Evolutionary conservation across 64 coral and sea anemone genomes (phyloP).

Genomic region (Pachyseris speciosa): DNA sequence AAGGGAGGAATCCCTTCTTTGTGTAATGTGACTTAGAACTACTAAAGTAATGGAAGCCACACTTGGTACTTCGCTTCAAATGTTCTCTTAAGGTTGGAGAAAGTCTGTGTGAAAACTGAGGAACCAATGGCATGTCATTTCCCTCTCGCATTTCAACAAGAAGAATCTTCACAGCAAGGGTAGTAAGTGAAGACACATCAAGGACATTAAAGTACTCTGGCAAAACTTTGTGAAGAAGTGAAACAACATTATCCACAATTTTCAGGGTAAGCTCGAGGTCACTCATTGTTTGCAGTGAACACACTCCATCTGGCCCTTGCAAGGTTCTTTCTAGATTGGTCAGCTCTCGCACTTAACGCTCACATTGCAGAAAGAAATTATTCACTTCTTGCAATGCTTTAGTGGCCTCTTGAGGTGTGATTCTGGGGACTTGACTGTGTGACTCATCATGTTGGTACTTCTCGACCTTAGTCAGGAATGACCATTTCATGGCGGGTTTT

Average conservation of each 20-base stretch:
- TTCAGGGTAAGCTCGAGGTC: slow-evolving; percentile 41
- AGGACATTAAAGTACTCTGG: slow-evolving; percentile 19
- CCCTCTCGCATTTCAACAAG: slow-evolving; percentile 53
- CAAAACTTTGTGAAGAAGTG: slow-evolving; percentile 19
- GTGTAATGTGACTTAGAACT: slow-evolving; percentile 36
- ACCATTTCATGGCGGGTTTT: no score
- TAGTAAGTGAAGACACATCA: slow-evolving; percentile 35
- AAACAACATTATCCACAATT: slow-evolving; percentile 21
- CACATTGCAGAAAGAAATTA: not conserved
- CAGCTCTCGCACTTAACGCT: not conserved
- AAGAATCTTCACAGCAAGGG: slow-evolving; percentile 47
- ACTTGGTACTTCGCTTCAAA: slow-evolving; percentile 56
- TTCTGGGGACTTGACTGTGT: not conserved
- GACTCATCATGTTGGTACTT: not conserved
- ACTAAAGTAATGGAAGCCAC: slow-evolving; percentile 37
- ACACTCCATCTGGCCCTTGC: slow-evolving; percentile 59
- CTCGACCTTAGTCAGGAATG: no score
- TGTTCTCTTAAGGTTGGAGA: slow-evolving; percentile 43
- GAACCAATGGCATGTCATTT: slow-evolving; percentile 46
- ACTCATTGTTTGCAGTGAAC: slow-evolving; percentile 51
- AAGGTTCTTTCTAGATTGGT: slow-evolving; percentile 22
- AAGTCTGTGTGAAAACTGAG: slow-evolving; percentile 51
- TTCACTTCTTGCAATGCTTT: slow-evolving; percentile 1
- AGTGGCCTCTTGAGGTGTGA: slow-evolving; percentile 1
- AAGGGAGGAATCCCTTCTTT: slow-evolving; percentile 57